Percentiles rank a stretch among this genome's conserved stretches.
Evolutionary conservation across 2,888 invertebrate genomes (phyloP).

Genomic region (Malthinus seriepunctatus): DNA sequence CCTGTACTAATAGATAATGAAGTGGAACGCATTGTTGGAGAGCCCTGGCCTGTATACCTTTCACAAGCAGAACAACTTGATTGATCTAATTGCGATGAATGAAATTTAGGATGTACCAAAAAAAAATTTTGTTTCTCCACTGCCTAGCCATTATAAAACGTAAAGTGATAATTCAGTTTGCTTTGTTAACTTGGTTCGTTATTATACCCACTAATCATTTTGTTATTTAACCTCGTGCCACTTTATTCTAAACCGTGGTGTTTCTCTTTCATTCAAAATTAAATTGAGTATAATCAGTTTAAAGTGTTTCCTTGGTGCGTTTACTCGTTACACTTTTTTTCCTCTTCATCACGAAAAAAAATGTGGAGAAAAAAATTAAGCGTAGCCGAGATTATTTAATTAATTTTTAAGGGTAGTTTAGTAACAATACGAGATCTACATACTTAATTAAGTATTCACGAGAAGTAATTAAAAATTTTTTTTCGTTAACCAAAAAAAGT

Average conservation of each 20-base stretch:
- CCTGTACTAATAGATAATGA: too few species aligned
- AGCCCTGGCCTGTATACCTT: too few species aligned
- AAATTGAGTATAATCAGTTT: conserved; percentile 22
- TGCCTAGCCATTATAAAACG: conserved; percentile 15
- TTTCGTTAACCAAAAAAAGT: too few species aligned
- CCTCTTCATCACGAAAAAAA: too few species aligned
- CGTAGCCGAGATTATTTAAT: conserved; percentile 12
- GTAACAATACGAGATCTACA: background rate
- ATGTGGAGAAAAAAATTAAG: too few species aligned
- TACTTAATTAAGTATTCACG: background rate
- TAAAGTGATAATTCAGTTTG: conserved; percentile 26
- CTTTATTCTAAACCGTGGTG: conserved; percentile 20
- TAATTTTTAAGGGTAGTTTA: conserved; percentile 10
- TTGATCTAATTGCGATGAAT: too few species aligned
- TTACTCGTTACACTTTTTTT: conserved; percentile 12
- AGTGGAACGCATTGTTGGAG: too few species aligned
- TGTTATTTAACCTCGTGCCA: conserved; percentile 25
- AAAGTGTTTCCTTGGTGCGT: conserved; percentile 19
- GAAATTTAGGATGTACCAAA: too few species aligned
- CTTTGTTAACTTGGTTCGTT: conserved; percentile 28
- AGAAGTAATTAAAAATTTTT: too few species aligned
- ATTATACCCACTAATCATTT: conserved; percentile 28
- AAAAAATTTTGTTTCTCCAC: too few species aligned
- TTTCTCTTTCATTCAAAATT: conserved; percentile 27
- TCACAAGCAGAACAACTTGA: too few species aligned